Percentiles rank a stretch among this genome's conserved stretches.
phyloP scores from a whole-genome alignment of 1,140 invertebrate species.

The Zaprionus nigranus region DNA sequence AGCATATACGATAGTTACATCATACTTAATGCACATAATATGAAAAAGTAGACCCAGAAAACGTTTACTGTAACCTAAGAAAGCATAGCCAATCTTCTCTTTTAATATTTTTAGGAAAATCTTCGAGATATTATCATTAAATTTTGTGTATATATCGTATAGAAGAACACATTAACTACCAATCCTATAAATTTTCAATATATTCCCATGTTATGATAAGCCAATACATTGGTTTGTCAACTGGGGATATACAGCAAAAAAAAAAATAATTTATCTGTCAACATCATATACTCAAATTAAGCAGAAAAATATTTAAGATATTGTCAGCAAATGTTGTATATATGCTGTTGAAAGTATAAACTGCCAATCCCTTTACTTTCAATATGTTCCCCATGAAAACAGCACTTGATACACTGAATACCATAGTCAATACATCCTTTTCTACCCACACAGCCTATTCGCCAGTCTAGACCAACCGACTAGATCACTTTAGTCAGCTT shows the following conservation, averaged over 20 bases:
- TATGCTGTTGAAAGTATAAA: not conserved
- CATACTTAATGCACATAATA: no score
- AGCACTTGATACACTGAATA: not conserved
- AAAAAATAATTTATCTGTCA: no score
- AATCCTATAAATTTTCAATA: not conserved
- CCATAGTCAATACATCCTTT: not conserved
- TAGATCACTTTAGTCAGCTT: slow-evolving; percentile 20
- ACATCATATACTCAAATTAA: not conserved
- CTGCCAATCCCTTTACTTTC: not conserved
- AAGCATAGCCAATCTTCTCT: no score
- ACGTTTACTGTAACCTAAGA: no score
- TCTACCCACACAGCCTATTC: slow-evolving; percentile 7
- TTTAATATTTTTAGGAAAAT: no score
- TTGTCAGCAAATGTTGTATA: not conserved
- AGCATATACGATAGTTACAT: no score
- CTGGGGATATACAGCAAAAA: no score
- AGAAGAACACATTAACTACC: no score
- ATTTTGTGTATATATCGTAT: no score
- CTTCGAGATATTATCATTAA: no score
- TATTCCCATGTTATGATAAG: no score
- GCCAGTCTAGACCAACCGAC: not conserved
- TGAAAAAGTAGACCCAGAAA: not conserved
- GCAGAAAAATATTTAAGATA: not conserved
- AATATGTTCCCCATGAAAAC: not conserved
- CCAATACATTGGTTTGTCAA: not conserved